phyloP scores from a whole-genome alignment of 2,888 invertebrate genomes.

The Harpalus rubripes region DNA sequence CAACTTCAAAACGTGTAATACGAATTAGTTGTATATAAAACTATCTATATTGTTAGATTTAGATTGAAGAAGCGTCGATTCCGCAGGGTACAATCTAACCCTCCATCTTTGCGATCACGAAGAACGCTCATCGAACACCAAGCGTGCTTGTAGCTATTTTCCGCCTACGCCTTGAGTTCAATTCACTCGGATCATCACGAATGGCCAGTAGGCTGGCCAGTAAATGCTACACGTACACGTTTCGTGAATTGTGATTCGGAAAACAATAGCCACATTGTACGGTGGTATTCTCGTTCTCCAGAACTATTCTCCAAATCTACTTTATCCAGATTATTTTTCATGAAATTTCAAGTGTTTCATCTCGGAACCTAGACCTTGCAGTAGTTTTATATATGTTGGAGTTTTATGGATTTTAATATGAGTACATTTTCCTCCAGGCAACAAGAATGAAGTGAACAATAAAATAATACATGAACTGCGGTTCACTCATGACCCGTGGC shows the following conservation, averaged over 20 bases:
- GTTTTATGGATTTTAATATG: not conserved
- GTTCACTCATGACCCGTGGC: too few species aligned
- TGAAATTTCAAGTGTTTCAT: not conserved
- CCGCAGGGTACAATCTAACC: not conserved
- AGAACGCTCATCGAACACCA: not conserved
- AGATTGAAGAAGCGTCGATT: not conserved
- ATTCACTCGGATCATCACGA: slow-evolving; percentile 37
- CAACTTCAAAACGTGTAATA: too few species aligned
- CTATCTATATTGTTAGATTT: not conserved
- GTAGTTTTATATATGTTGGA: not conserved
- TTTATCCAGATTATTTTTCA: not conserved
- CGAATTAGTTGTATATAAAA: not conserved
- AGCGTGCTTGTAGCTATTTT: slow-evolving; percentile 36
- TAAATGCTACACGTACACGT: slow-evolving; percentile 36
- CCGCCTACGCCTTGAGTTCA: slow-evolving; percentile 1
- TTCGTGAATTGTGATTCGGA: slow-evolving; percentile 49
- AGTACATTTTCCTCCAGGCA: not conserved
- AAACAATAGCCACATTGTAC: slow-evolving; percentile 20
- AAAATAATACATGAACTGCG: not conserved
- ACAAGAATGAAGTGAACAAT: not conserved
- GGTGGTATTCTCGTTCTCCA: not conserved
- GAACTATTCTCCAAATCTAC: not conserved
- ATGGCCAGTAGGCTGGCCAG: slow-evolving; percentile 19
- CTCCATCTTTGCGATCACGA: slow-evolving; percentile 10
- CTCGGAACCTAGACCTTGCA: not conserved